Evolutionary conservation across 2,888 invertebrate species (phyloP), one percentile per base, ranked within the genome.

Genomic region (Drosophila nr. medialis): DNA sequence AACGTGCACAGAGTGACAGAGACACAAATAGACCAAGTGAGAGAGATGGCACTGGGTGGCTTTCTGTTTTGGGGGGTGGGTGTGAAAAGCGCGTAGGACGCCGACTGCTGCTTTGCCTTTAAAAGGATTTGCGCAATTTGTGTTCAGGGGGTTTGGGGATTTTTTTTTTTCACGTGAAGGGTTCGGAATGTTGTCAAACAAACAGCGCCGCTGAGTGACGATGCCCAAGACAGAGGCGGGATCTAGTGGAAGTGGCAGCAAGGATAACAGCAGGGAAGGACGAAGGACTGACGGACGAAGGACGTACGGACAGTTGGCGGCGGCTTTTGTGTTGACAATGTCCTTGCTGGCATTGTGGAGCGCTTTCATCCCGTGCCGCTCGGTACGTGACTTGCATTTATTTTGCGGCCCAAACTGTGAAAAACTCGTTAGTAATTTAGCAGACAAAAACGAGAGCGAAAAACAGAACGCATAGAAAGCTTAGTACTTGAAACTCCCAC

Each of bases 71-170:
- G 11, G 24, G 1, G 30, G 64, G 53, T 27, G 40, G 63, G 59
- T 48, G 64, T 54, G 59, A 75, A 77, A 73, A 82, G 66, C 80
- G 88, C 86, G 86, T 82, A 79, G 66, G 68, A 15, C 29, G 27
- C 24, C 54, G 24, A 27, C 64, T 64, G 65, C 72, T 74, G 68
- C 64, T 72, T 67, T 79, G 83, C 86, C 81, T 83, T 90, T 91
- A 90, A 91, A 91, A 88, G 90, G 90, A 91, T 91, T 90, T 91
- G 85, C 83, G 83, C 89, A 91, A 91, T 91, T 91, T 87, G 81
- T 84, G 86, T 76, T 61, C 40, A 32, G 56, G 10, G 59, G 27
- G 4, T 3, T 50, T 63, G 38, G 42, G 4, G 15, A 18, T 18
- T 15, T 11, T 21, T 40, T 1, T 15, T 34, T 56, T n/a, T 53